These are phyloP conservation scores for Drosophila melanogaster DNA, from an alignment of 1,140 invertebrate genomes.

Conservation along the genomic window Release_6_plus_ISO1_MT NT_037436.4:9985001-9985500, in stretches of 20 bases:
- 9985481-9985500: conserved; percentile 23
- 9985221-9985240: conserved; percentile 37
- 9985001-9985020: conserved; percentile 21
- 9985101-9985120: not conserved
- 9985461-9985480: conserved; percentile 42
- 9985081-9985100: conserved; percentile 20
- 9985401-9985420: conserved; percentile 31
- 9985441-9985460: conserved; percentile 52
- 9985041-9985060: conserved; percentile 78
- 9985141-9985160: conserved; percentile 62
- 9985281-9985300: conserved; percentile 56
- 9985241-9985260: conserved; percentile 71
- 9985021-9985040: conserved; percentile 38
- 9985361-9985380: conserved; percentile 52
- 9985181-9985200: conserved; percentile 41
- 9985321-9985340: conserved; percentile 69
- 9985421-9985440: conserved; percentile 75
- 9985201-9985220: conserved; percentile 4
- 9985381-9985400: conserved; percentile 41
- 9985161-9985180: conserved; percentile 77
- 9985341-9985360: conserved; percentile 70
- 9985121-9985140: conserved; percentile 52
- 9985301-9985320: conserved; percentile 57
- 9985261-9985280: conserved; percentile 54
- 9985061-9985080: conserved; percentile 72